phyloP scores from a whole-genome alignment of 2,113 vertebrate genomes.

The Sporophila hypoxantha region DNA sequence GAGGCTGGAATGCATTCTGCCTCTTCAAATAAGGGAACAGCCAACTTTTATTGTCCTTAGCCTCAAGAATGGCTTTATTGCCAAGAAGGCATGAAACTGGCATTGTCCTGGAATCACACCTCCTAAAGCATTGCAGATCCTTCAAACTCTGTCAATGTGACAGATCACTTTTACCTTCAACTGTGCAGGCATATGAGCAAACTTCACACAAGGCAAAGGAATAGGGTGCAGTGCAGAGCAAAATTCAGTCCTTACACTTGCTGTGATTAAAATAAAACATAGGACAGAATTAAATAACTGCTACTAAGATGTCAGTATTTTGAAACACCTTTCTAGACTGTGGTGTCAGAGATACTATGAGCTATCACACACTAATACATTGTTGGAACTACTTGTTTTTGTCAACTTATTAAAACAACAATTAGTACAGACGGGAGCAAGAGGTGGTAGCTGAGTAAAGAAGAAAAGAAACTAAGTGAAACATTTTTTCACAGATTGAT shows the following conservation, averaged over 20 bases:
- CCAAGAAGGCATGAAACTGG: not conserved
- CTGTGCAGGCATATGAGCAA: not conserved
- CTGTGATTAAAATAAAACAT: not conserved
- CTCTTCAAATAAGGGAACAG: not conserved
- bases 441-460: not conserved
- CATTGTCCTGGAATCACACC: not conserved
- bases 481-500: not conserved
- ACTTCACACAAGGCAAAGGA: not conserved
- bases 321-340: not conserved
- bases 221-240: not conserved
- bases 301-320: not conserved
- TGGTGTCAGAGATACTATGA: not conserved
- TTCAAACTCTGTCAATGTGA: not conserved
- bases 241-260: not conserved
- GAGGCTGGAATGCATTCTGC: not conserved
- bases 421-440: not conserved
- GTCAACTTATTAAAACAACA: not conserved
- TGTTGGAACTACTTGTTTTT: not conserved
- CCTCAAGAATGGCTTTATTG: conserved; percentile 5
- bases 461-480: not conserved
- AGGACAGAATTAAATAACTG: not conserved
- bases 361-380: not conserved
- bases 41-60: not conserved
- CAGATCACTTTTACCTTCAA: not conserved
- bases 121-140: not conserved